A percentile compares a stretch with the other conserved stretches of the same genome.
phyloP scores from a whole-genome alignment of 2,888 invertebrate genomes.

The Julus scandinavius region DNA sequence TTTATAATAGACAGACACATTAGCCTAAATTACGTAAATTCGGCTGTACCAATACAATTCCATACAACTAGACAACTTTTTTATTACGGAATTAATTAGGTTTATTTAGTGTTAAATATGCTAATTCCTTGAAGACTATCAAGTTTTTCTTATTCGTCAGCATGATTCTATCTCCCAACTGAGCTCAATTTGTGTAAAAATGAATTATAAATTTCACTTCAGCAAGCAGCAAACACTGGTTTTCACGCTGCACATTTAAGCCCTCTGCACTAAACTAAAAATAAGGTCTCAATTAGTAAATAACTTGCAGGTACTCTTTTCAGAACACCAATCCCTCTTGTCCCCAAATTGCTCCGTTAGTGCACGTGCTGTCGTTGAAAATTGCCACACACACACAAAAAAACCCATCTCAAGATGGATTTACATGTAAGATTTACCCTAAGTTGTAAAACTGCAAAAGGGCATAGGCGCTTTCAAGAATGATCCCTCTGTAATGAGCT shows the following conservation, averaged over 20 bases:
- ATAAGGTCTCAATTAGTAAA: background rate
- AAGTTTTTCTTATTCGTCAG: background rate
- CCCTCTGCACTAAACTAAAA: background rate
- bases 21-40: slow-evolving; percentile 20
- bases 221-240: no score
- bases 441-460: background rate
- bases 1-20: slow-evolving; percentile 6
- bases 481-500: slow-evolving; percentile 13
- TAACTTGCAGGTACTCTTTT: background rate
- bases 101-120: background rate
- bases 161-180: background rate
- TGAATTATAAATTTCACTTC: background rate
- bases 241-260: no score
- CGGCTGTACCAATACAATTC: background rate
- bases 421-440: background rate
- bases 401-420: background rate
- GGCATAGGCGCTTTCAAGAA: background rate
- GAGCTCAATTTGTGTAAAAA: background rate
- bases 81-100: background rate
- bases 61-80: background rate
- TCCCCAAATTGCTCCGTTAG: slow-evolving; percentile 11
- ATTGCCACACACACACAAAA: no score
- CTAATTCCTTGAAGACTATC: background rate
- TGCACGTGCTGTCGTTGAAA: slow-evolving; percentile 1
- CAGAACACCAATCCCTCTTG: background rate